Base-by-base conservation (phyloP, 2,888 invertebrate genomes). In the Stenodera caucasica region DNA sequence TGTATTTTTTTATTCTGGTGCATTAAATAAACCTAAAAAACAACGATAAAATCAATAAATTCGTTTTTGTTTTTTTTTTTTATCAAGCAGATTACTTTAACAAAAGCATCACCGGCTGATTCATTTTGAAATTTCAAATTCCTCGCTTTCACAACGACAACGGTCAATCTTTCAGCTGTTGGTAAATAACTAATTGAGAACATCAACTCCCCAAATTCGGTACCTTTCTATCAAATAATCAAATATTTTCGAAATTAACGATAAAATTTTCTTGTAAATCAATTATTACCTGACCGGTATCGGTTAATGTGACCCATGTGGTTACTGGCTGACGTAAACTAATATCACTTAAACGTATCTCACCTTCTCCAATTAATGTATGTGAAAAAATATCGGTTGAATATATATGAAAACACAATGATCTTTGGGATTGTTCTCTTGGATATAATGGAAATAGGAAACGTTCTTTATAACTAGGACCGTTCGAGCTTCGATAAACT, bases 111-210 rank as follows among this genome's bases (percentile, higher is more conserved):
- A 72, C 89, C 88, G 14, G 85, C 78, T 21, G 65, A 53, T 50
- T 82, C 81, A 54, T 81, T 81, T 29, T 81, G 77, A 76, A 90
- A 86, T 71, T 85, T 86, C 23, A 92, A 82, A 78, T 90, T 91
- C 61, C 90, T 83, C 0, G 90, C 91, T 78, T 92, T 92, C 1
- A 90, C 90, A 14, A 90, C 84, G 15, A 90, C 89, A 18, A 90
- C 85, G 1, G 91, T 92, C 18, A 92, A 83, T 54, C 92, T 83
- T 77, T 92, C 91, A 8, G 92, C 92, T 3, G 92, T 92, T 15
- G 92, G 92, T 64, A 92, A 82, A 75, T 92, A 92, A 73, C 90
- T 90, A 53, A 92, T 78, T 0, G 92, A 92, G 77, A 92, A 91
- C 88, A 92, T 87, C 18, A 92, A 81, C 76, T 92, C 92, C 7